Conservation (phyloP, 2,888 invertebrate species). For the Habroteleia sp. region DNA sequence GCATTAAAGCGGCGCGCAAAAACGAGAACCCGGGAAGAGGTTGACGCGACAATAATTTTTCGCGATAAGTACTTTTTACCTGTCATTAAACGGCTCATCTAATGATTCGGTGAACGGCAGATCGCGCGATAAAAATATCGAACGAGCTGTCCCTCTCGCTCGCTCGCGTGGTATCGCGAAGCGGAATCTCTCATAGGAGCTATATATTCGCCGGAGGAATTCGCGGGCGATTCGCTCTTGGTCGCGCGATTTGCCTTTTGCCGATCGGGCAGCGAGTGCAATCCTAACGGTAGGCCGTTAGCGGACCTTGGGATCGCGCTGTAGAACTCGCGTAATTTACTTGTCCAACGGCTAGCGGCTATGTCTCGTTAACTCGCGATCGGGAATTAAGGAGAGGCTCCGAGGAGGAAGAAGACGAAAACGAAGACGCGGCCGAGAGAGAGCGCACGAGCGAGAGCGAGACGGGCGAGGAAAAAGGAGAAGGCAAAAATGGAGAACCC, state of each 20-base stretch:
- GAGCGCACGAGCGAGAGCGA: constrained; percentile 7
- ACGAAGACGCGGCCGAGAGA: constrained; percentile 3
- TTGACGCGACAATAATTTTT: constrained; percentile 26
- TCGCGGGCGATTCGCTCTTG: constrained; percentile 59
- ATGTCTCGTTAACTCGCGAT: constrained; percentile 79
- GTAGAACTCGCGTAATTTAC: constrained; percentile 76
- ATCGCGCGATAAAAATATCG: constrained; percentile 36
- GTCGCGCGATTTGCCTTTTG: constrained; percentile 62
- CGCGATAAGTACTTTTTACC: constrained; percentile 22
- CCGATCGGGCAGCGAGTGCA: constrained; percentile 51
- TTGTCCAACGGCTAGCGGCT: constrained; percentile 76
- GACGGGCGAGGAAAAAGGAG: constrained; percentile 16
- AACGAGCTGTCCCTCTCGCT: constrained; percentile 21
- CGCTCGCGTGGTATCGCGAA: constrained; percentile 36
- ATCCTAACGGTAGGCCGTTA: constrained; percentile 76
- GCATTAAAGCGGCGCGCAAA: constrained; percentile 1
- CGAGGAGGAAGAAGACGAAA: constrained; percentile 31
- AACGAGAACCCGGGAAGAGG: background rate
- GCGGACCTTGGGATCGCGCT: constrained; percentile 72
- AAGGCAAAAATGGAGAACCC: constrained; percentile 12
- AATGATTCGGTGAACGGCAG: constrained; percentile 26
- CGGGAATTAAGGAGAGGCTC: constrained; percentile 75
- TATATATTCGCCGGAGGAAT: constrained; percentile 52
- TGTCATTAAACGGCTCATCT: constrained; percentile 27
- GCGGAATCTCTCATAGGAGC: constrained; percentile 52